These are phyloP conservation scores for Thripadectes ignobilis DNA, from an alignment of 2,797 vertebrate genomes.

Conservation along the genomic window DNA sequence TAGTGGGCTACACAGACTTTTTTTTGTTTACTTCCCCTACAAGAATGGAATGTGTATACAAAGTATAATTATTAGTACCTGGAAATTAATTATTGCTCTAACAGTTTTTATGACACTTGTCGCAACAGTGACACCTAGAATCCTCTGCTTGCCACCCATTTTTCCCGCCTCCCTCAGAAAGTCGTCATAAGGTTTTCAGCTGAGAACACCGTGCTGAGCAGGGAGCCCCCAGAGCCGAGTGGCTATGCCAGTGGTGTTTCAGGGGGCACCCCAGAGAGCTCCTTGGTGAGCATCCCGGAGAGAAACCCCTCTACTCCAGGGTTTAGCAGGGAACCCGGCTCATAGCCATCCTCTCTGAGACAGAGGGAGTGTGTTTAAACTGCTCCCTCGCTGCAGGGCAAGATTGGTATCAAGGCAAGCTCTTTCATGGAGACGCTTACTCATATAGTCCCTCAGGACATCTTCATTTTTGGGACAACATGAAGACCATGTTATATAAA, in stretches of 20 bases:
- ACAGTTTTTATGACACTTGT: not conserved
- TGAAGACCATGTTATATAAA: not conserved
- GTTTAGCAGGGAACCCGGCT: fast-evolving
- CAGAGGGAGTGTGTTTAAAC: not conserved
- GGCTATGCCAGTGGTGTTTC: not conserved
- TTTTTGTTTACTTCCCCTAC: not conserved
- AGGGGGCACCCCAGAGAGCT: not conserved
- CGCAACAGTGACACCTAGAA: not conserved
- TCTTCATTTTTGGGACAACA: not conserved
- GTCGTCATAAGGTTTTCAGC: not conserved
- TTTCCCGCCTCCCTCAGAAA: not conserved
- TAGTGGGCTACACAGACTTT: not conserved
- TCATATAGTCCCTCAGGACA: not conserved
- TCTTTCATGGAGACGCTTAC: not conserved
- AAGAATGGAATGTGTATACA: not conserved
- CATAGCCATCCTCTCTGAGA: not conserved
- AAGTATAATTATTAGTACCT: not conserved
- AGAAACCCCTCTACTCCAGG: fast-evolving
- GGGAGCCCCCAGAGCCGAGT: not conserved
- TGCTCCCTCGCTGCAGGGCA: not conserved
- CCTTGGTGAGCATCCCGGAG: fast-evolving
- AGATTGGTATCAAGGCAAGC: not conserved
- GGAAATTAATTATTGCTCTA: fast-evolving
- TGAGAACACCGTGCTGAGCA: fast-evolving
- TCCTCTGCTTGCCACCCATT: not conserved